A percentile compares a stretch with the other conserved stretches of the same genome.
phyloP scores from a whole-genome alignment of 2,888 invertebrate genomes.

The Serripes groenlandicus region DNA sequence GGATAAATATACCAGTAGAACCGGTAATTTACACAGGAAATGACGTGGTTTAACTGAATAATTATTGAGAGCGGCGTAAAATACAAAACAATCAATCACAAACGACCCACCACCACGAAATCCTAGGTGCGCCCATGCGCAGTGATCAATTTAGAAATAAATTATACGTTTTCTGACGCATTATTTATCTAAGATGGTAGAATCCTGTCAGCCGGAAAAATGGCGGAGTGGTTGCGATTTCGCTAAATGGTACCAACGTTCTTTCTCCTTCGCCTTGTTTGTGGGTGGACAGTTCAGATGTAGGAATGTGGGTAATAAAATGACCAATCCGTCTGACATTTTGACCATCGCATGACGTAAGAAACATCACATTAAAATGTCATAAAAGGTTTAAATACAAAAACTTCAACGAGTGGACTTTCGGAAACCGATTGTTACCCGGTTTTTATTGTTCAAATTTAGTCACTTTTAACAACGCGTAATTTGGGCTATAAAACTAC shows the following conservation, averaged over 20 bases:
- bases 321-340: constrained; percentile 15
- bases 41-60: no score
- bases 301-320: constrained; percentile 17
- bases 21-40: no score
- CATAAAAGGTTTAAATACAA: constrained; percentile 41
- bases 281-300: constrained; percentile 27
- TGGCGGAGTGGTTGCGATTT: constrained; percentile 38
- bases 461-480: background rate
- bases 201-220: constrained; percentile 60
- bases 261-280: constrained; percentile 1
- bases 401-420: background rate
- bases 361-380: constrained; percentile 61
- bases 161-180: constrained; percentile 61
- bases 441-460: constrained; percentile 8
- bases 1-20: no score
- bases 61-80: no score
- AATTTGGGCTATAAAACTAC: constrained; percentile 6
- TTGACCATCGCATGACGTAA: constrained; percentile 45
- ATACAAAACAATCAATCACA: no score
- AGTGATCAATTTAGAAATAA: constrained; percentile 64
- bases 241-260: constrained; percentile 48
- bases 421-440: constrained; percentile 27
- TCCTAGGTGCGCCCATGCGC: no score
- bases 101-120: no score
- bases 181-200: constrained; percentile 67